These are phyloP conservation scores for Riparia riparia DNA, from an alignment of 2,113 vertebrate species.

Conservation along the genomic window DNA sequence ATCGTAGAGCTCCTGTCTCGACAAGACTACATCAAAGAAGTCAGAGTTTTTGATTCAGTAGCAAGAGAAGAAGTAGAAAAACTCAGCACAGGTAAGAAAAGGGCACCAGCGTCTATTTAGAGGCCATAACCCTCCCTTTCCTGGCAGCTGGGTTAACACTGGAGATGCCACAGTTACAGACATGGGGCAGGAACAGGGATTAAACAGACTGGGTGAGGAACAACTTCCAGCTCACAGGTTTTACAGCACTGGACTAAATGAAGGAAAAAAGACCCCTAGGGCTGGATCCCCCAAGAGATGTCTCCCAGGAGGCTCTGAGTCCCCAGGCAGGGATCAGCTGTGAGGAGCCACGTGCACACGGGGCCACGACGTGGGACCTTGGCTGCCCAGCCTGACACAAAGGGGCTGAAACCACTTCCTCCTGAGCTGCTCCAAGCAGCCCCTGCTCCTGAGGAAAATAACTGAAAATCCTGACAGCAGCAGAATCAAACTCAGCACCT, in stretches of 20 bases:
- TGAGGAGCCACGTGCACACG: not conserved
- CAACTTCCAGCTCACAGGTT: not conserved
- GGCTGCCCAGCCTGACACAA: not conserved
- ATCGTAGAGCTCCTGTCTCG: constrained; percentile 15
- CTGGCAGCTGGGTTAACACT: not conserved
- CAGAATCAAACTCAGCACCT: not conserved
- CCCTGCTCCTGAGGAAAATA: not conserved
- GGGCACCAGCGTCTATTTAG: not conserved
- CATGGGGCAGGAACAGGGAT: not conserved
- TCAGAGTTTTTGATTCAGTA: constrained; percentile 49
- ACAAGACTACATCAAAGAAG: constrained; percentile 54
- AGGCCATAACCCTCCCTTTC: not conserved
- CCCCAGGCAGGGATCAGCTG: not conserved
- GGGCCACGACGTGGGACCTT: not conserved
- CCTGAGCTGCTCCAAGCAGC: not conserved
- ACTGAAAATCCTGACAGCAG: not conserved
- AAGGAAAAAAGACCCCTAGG: not conserved
- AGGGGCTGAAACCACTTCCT: not conserved
- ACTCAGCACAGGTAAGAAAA: constrained; percentile 48
- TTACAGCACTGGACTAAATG: not conserved
- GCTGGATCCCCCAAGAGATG: not conserved
- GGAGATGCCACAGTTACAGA: not conserved
- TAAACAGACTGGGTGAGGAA: not conserved
- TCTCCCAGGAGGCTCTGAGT: not conserved
- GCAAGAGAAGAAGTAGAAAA: constrained; percentile 23